Conservation (phyloP, 2,797 vertebrate genomes). For the Spondyliosoma cantharus region DNA sequence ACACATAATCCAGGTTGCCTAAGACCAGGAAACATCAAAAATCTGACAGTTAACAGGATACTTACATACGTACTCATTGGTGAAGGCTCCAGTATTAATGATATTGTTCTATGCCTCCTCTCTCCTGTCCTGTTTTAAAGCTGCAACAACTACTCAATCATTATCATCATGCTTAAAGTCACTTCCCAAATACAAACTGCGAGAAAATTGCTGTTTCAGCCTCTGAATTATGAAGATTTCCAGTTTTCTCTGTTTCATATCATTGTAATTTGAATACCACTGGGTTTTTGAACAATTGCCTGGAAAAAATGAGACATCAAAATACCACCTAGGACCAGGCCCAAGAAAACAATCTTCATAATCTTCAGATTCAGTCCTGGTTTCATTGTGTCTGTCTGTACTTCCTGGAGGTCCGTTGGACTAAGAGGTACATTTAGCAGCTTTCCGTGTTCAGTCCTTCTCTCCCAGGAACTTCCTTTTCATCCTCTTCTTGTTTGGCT, state of each 20-base stretch:
- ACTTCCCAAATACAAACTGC: too few relatives aligned
- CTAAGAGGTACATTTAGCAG: slow-evolving; percentile 14
- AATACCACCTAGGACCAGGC: neutral
- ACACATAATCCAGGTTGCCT: neutral
- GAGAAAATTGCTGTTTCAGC: neutral
- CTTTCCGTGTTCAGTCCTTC: slow-evolving; percentile 17
- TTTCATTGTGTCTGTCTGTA: neutral
- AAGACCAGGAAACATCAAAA: neutral
- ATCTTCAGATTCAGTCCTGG: too few relatives aligned
- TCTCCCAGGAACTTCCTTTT: slow-evolving; percentile 21
- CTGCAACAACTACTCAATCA: neutral
- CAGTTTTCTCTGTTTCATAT: neutral
- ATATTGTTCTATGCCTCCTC: neutral
- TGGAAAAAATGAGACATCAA: neutral
- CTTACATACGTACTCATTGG: neutral
- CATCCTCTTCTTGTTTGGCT: slow-evolving; percentile 34
- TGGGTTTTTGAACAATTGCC: neutral
- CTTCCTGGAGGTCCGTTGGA: slow-evolving; percentile 7
- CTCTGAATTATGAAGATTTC: neutral
- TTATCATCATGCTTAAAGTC: too few relatives aligned
- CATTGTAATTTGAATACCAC: neutral
- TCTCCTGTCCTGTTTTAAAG: neutral
- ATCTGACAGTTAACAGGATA: neutral
- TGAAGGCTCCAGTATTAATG: neutral
- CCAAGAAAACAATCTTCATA: neutral